Evolutionary conservation across 35 echinoderm and acorn worm genomes (phyloP).

Genomic region (Lytechinus pictus): DNA sequence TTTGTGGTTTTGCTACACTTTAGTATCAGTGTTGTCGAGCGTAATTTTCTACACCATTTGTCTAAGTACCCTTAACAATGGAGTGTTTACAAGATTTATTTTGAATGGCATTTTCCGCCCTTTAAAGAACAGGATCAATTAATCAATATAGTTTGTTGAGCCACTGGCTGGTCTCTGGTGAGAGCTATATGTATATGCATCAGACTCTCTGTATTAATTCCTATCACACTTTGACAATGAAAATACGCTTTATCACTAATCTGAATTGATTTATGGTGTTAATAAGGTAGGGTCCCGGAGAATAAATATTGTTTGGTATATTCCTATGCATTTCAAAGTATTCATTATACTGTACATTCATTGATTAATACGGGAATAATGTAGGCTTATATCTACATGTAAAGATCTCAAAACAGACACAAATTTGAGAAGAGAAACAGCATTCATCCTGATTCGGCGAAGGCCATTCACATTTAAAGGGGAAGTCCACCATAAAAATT

Average conservation of each 20-base stretch:
- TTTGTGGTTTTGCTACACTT: not conserved
- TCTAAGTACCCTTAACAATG: not conserved
- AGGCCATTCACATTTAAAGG: too few relatives aligned
- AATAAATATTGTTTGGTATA: not conserved
- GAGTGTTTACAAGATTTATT: conserved; percentile 13
- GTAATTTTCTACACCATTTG: conserved; percentile 11
- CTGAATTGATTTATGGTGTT: not conserved
- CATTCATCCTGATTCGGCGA: too few relatives aligned
- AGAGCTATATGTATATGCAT: not conserved
- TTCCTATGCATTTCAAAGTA: not conserved
- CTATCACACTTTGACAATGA: not conserved
- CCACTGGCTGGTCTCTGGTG: not conserved
- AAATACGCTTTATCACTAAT: not conserved
- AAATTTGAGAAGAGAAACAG: too few relatives aligned
- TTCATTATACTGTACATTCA: too few relatives aligned
- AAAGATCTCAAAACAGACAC: too few relatives aligned
- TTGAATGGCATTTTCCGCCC: not conserved
- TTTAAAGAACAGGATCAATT: not conserved
- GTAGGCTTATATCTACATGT: too few relatives aligned
- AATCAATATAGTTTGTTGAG: conserved; percentile 14
- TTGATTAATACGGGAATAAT: too few relatives aligned
- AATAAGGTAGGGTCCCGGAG: not conserved
- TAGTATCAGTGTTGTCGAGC: not conserved
- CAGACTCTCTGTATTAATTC: not conserved
- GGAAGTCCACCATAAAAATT: too few relatives aligned